Evolutionary conservation across 2,113 vertebrate genomes (phyloP).

Genomic region (Gambusia affinis): DNA sequence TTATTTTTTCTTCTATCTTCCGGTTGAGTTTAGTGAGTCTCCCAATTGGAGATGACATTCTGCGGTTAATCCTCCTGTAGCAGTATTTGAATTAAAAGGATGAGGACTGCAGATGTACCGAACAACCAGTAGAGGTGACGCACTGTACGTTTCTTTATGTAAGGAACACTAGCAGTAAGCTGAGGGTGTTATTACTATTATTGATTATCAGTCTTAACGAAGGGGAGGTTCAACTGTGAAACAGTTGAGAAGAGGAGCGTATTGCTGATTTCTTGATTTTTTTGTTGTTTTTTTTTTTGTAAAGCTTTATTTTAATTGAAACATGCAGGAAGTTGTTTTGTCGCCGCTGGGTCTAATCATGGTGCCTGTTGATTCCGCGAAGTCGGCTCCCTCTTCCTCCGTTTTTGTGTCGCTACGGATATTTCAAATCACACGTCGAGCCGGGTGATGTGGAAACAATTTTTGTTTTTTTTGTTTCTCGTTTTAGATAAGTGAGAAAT

Average conservation of each 20-base stretch:
- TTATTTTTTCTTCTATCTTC: slow-evolving; percentile 6
- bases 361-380: slow-evolving; percentile 44
- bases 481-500: background rate
- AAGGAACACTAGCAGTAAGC: slow-evolving; percentile 41
- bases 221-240: slow-evolving; percentile 17
- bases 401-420: slow-evolving; percentile 18
- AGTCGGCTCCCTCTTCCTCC: slow-evolving; percentile 29
- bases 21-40: slow-evolving; percentile 38
- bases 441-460: slow-evolving; percentile 14
- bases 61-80: slow-evolving; percentile 52
- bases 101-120: slow-evolving; percentile 24
- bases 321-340: slow-evolving; percentile 22
- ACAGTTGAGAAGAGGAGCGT: slow-evolving; percentile 10
- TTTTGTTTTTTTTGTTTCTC: no score
- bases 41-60: slow-evolving; percentile 27
- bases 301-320: slow-evolving; percentile 30
- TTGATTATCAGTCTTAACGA: slow-evolving; percentile 9
- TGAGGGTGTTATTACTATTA: slow-evolving; percentile 33
- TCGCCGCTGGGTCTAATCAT: slow-evolving; percentile 33
- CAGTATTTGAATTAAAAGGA: slow-evolving; percentile 40
- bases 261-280: slow-evolving; percentile 20
- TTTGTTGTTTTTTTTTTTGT: background rate
- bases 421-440: slow-evolving; percentile 9
- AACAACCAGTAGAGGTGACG: slow-evolving; percentile 23
- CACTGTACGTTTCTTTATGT: slow-evolving; percentile 40